Evolutionary conservation across 2,888 invertebrate species (phyloP).

Genomic region (Sinhomidia bicolor): DNA sequence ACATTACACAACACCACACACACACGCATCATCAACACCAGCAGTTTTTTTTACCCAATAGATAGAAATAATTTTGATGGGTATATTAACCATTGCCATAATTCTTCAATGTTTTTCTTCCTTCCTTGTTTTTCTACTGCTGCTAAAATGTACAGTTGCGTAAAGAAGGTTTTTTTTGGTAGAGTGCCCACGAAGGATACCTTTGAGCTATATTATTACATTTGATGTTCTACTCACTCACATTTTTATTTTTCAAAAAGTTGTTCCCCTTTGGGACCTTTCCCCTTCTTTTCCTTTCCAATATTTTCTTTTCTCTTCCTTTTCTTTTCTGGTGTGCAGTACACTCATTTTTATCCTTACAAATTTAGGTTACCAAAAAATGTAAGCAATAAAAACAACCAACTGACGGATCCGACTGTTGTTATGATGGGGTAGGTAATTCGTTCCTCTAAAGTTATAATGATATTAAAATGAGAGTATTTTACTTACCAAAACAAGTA

Average conservation of each 20-base stretch:
- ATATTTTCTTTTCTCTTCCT: neutral
- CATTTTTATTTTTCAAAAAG: neutral
- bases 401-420: too few species aligned
- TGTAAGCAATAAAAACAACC: too few species aligned
- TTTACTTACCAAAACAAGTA: too few species aligned
- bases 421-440: too few species aligned
- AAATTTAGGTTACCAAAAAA: too few species aligned
- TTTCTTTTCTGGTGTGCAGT: neutral
- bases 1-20: too few species aligned
- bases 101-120: too few species aligned
- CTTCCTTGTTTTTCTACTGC: neutral
- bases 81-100: slow-evolving; percentile 10
- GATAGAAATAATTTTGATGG: slow-evolving; percentile 22
- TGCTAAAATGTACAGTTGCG: neutral
- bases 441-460: too few species aligned
- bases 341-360: neutral
- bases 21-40: too few species aligned
- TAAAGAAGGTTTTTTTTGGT: slow-evolving; percentile 4
- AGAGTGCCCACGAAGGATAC: neutral
- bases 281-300: neutral
- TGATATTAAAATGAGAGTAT: too few species aligned
- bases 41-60: slow-evolving; percentile 10
- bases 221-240: neutral
- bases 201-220: slow-evolving; percentile 23
- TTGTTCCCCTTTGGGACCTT: slow-evolving; percentile 21